A percentile compares a stretch with the other conserved stretches of the same genome.
These are phyloP conservation scores for Rhopalosiphum padi DNA, from an alignment of 1,140 invertebrate species.

Conservation along the genomic window DNA sequence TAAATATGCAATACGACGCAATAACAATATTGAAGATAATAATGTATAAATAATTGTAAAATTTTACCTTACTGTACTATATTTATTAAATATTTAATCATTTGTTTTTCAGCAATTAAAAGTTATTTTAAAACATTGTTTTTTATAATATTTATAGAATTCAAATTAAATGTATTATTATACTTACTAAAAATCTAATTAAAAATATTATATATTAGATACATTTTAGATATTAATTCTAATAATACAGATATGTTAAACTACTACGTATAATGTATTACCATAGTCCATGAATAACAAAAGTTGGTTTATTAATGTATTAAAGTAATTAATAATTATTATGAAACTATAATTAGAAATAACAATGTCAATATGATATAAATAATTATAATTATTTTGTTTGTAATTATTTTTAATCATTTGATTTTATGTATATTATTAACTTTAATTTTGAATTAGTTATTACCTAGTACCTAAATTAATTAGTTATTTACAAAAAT, in stretches of 20 bases:
- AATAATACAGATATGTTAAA: background rate
- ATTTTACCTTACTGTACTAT: too few relatives aligned
- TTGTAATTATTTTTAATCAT: background rate
- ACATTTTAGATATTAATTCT: background rate
- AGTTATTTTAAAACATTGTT: too few relatives aligned
- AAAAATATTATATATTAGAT: background rate
- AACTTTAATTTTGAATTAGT: background rate
- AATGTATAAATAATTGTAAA: too few relatives aligned
- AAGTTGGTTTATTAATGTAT: background rate
- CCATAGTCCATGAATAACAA: background rate
- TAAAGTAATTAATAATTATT: background rate
- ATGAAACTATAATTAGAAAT: background rate
- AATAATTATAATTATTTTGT: background rate
- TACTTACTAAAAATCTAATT: background rate
- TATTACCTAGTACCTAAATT: background rate
- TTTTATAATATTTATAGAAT: background rate
- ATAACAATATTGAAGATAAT: too few relatives aligned
- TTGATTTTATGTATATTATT: background rate
- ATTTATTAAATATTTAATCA: too few relatives aligned
- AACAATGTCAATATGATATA: background rate
- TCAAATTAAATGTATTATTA: background rate
- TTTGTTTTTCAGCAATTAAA: too few relatives aligned
- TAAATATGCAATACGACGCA: too few relatives aligned
- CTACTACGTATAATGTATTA: background rate
- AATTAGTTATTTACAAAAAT: background rate